Evolutionary conservation across 2,113 vertebrate species (phyloP).

Genomic region (Pachycephala philippinensis): DNA sequence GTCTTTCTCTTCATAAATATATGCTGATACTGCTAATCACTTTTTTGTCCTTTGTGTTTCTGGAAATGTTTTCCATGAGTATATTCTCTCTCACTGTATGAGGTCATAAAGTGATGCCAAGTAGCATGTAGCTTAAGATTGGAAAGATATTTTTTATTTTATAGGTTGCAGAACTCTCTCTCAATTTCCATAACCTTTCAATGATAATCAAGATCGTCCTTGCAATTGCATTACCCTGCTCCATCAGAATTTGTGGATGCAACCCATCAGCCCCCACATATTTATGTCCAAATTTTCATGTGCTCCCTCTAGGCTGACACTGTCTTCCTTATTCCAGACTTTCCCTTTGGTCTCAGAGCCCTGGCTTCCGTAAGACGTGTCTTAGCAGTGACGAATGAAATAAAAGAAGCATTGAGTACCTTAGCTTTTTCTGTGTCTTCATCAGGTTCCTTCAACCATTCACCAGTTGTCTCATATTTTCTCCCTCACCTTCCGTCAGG

Average conservation of each 20-base stretch:
- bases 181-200: accelerated
- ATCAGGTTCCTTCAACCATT: not conserved
- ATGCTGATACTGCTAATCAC: not conserved
- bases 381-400: not conserved
- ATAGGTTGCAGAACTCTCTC: not conserved
- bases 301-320: not conserved
- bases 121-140: not conserved
- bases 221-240: not conserved
- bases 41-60: not conserved
- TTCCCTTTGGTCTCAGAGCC: not conserved
- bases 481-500: not conserved
- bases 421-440: accelerated
- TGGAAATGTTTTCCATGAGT: not conserved
- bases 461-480: not conserved
- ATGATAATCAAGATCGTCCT: not conserved
- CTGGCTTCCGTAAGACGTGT: not conserved
- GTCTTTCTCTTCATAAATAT: not conserved
- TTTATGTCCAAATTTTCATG: accelerated
- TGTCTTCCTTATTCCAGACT: not conserved
- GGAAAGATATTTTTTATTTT: not conserved
- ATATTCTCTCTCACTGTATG: not conserved
- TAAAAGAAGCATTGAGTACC: not conserved
- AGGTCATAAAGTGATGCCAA: not conserved
- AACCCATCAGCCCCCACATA: not conserved
- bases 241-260: not conserved